Base-by-base conservation (phyloP, 2,113 vertebrate species). In the Tapirus terrestris region DNA sequence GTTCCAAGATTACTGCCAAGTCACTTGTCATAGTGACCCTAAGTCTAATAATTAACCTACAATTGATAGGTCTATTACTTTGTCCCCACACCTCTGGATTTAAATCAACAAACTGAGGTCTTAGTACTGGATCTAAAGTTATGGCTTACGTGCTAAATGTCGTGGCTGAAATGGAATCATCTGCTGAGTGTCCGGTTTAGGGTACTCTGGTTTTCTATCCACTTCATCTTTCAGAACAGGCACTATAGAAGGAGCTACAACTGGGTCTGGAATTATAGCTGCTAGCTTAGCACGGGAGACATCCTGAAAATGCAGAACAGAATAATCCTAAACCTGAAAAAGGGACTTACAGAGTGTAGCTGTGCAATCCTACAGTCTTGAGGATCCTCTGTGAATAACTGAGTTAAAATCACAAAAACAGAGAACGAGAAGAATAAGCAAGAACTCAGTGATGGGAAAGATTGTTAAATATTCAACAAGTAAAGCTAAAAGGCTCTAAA, bases 131-230 rank as follows among this genome's bases (percentile, higher is more conserved):
- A 82, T 79, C 67, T n/a, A 82, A 92, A 67, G 11, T 12, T 25
- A 84, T 88, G 95, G 98, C 99, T 98, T 99, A 99, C 99, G 99
- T 96, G 99, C 99, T 95, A 99, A 99, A 98, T 99, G 99, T 93
- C 99, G 99, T 39, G 99, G 99, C 99, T 99, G 99, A 98, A 99
- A 99, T 81, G 99, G 99, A 98, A 99, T 99, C 99, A 99, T 99
- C 97, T 99, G 99, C 92, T 99, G 99, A 43, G 99, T 99, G 98
- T 99, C 99, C 18, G 99, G 99, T 98, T 99, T 99, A 43, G 99
- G 99, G 98, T 99, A 99, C 92, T 99, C 99, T 0, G 99, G 99
- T 98, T 99, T 99, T 96, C 99, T 99, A 98, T 99, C 99, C 0
- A 98, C 99, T 97, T 99, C 99, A 33, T 99, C 99, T 98, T 99